Evolutionary conservation across 2,113 vertebrate species (phyloP).

Genomic region (Nycticorax nycticorax): DNA sequence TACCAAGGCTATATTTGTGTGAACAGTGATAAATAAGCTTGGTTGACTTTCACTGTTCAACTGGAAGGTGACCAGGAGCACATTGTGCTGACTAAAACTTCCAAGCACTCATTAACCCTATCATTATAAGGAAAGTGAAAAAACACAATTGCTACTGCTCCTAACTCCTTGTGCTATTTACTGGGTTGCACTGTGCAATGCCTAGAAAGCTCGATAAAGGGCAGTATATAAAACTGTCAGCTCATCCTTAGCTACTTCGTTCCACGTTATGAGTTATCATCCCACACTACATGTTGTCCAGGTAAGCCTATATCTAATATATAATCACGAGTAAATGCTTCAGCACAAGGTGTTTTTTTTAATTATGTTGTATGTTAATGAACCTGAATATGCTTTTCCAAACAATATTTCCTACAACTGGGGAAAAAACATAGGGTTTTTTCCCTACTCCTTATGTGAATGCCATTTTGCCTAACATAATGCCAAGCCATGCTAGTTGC

Average conservation of each 20-base stretch:
- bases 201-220: not conserved
- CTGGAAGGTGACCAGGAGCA: not conserved
- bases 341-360: not conserved
- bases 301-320: not conserved
- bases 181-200: not conserved
- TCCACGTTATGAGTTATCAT: not conserved
- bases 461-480: not conserved
- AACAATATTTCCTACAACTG: not conserved
- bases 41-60: not conserved
- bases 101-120: not conserved
- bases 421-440: not conserved
- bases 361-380: not conserved
- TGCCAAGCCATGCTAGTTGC: not conserved
- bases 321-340: not conserved
- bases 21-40: not conserved
- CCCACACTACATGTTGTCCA: not conserved
- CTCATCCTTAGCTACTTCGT: not conserved
- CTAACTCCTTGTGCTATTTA: not conserved
- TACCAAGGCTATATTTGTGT: not conserved
- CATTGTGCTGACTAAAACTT: not conserved
- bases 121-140: not conserved
- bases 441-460: not conserved
- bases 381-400: not conserved
- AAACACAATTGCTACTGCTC: not conserved
- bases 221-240: not conserved